A percentile compares a stretch with the other conserved stretches of the same genome.
These are phyloP conservation scores for Pseudococcus longispinus DNA, from an alignment of 2,888 invertebrate species.

Conservation along the genomic window DNA sequence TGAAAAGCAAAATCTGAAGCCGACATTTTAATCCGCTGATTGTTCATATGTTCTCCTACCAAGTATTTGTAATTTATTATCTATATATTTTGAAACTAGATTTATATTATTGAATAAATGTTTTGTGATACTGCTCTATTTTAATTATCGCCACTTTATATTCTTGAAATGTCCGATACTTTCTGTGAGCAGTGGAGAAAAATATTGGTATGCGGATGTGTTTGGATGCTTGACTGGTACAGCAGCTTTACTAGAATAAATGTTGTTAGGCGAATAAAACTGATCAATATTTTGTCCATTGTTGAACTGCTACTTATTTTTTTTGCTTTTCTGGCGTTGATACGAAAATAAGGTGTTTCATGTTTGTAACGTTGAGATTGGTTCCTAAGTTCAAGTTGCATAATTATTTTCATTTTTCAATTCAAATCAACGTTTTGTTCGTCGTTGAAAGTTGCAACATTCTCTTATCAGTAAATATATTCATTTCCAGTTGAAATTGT, in stretches of 20 bases:
- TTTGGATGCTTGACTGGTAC: not conserved
- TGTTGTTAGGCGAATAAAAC: too few relatives aligned
- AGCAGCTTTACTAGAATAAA: too few relatives aligned
- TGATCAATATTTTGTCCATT: too few relatives aligned
- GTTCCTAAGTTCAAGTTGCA: not conserved
- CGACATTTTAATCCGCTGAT: constrained; percentile 55
- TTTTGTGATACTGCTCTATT: not conserved
- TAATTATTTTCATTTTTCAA: not conserved
- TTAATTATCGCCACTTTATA: not conserved
- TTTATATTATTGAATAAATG: not conserved
- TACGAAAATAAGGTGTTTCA: too few relatives aligned
- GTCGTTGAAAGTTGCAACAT: not conserved
- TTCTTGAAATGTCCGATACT: not conserved
- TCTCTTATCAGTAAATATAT: too few relatives aligned
- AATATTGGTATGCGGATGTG: not conserved
- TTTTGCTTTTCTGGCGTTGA: too few relatives aligned
- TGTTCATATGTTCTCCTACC: not conserved
- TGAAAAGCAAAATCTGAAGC: constrained; percentile 60
- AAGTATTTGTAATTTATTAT: constrained; percentile 19
- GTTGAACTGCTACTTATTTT: too few relatives aligned
- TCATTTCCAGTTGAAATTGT: too few relatives aligned
- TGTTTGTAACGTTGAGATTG: too few relatives aligned
- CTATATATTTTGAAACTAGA: not conserved
- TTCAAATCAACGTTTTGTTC: not conserved
- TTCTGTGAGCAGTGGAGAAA: not conserved